Evolutionary conservation across 2,797 vertebrate genomes (phyloP).

Genomic region (Enteromius thamalakanensis): DNA sequence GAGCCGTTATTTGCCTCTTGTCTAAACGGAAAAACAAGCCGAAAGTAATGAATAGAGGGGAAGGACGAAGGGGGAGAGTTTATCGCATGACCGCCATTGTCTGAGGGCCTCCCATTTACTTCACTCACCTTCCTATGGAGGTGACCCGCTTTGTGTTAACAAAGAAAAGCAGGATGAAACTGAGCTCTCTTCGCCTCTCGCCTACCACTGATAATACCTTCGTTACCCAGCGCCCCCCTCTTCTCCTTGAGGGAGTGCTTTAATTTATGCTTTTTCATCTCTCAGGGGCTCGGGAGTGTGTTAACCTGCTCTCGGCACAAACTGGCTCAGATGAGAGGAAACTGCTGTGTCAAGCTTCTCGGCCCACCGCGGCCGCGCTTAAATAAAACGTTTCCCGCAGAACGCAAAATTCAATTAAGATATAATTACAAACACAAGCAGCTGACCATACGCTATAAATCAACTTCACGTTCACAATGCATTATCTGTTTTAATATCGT

Average conservation of each 20-base stretch:
- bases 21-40: slow-evolving; percentile 58
- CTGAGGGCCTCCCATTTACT: slow-evolving; percentile 72
- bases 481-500: slow-evolving; percentile 56
- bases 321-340: slow-evolving; percentile 70
- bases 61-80: slow-evolving; percentile 73
- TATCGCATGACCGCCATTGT: slow-evolving; percentile 75
- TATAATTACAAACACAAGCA: slow-evolving; percentile 60
- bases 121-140: slow-evolving; percentile 76
- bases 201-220: slow-evolving; percentile 74
- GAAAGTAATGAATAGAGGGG: slow-evolving; percentile 65
- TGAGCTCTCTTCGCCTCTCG: slow-evolving; percentile 75
- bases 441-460: slow-evolving; percentile 61
- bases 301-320: slow-evolving; percentile 74
- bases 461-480: slow-evolving; percentile 53
- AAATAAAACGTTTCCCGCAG: slow-evolving; percentile 57
- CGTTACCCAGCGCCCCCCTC: slow-evolving; percentile 69
- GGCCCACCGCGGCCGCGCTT: slow-evolving; percentile 40
- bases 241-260: slow-evolving; percentile 76
- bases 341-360: slow-evolving; percentile 76
- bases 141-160: slow-evolving; percentile 82
- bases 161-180: slow-evolving; percentile 80
- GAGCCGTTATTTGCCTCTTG: slow-evolving; percentile 60
- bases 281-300: slow-evolving; percentile 70
- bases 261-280: slow-evolving; percentile 82
- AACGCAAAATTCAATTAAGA: slow-evolving; percentile 63